Percentiles rank a stretch among this genome's conserved stretches.
These are phyloP conservation scores for Anthoscopus minutus DNA, from an alignment of 2,113 vertebrate genomes.

Conservation along the genomic window DNA sequence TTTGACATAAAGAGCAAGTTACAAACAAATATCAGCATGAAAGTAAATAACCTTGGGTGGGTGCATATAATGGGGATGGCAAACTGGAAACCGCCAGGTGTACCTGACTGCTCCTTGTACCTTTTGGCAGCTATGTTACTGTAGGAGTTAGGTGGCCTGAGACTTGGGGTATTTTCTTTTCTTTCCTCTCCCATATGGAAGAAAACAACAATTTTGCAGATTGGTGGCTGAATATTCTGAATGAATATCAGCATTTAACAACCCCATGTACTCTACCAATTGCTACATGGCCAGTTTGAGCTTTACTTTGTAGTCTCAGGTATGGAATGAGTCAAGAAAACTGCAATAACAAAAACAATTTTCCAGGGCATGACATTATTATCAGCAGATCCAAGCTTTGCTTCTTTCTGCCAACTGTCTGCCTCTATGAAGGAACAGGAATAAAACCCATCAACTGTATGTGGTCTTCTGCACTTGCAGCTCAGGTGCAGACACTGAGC, in stretches of 20 bases:
- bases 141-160: not conserved
- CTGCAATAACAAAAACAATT: not conserved
- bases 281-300: not conserved
- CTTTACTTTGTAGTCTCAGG: not conserved
- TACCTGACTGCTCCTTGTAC: not conserved
- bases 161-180: not conserved
- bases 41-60: not conserved
- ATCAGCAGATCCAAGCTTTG: not conserved
- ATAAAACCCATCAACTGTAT: not conserved
- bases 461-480: not conserved
- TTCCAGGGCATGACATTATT: not conserved
- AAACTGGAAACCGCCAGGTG: not conserved
- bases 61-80: not conserved
- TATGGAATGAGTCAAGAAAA: not conserved
- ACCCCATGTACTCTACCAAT: not conserved
- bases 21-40: not conserved
- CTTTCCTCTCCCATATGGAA: not conserved
- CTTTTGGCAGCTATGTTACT: not conserved
- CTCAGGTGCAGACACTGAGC: not conserved
- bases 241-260: not conserved
- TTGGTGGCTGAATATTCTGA: not conserved
- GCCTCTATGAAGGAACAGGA: not conserved
- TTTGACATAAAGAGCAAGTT: slow-evolving; percentile 6
- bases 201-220: not conserved
- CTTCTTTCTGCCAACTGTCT: not conserved